Base-by-base conservation (phyloP, 2,888 invertebrate genomes). In the Platerodrilus igneus region DNA sequence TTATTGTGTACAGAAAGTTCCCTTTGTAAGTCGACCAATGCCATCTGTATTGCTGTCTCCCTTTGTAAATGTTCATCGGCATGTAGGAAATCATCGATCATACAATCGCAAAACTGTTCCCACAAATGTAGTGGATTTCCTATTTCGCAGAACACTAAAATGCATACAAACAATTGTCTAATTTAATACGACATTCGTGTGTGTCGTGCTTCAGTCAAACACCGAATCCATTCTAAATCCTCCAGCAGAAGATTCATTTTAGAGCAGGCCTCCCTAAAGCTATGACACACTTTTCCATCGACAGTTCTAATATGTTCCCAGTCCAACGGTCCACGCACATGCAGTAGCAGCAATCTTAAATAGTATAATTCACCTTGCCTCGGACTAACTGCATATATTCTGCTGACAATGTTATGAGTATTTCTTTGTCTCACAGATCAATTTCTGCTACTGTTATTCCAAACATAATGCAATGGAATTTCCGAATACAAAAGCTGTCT, bases 261-360 rank as follows among this genome's bases (percentile, higher is more conserved):
- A 13, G 5, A 16, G 7, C 41, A 39, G 2, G 46, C 37, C 16
- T 50, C 50, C 15, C 47, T 37, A 43, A 57, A 65, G 3, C 56
- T 60, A 7, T 43, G 30, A 42, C 49, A 48, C 3, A 48, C 17
- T 21, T 37, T 41, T 10, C 56, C 58, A 42, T 62, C 36, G 4
- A 58, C 51, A 4, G 55, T 62, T 35, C 37, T 38, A 8, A 60
- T n/a, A 18, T 55, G 50, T 10, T 53, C 50, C 37, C 55, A 59
- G 9, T 43, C 47, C 9, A 44, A 50, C 4, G 57, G 48, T 7
- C 55, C 57, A 8, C 22, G n/a, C 2, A 52, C 45, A 11, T 47
- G 30, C n/a, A 45, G 27, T 9, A 60, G 39, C n/a, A 60, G 33
- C 11, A 58, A 11, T 9, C 56, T 32, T 2, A 58, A 31, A 29